Percentiles rank a stretch among this genome's conserved stretches.
These are phyloP conservation scores for Sialis fuliginosa DNA, from an alignment of 2,888 invertebrate species.

Conservation along the genomic window DNA sequence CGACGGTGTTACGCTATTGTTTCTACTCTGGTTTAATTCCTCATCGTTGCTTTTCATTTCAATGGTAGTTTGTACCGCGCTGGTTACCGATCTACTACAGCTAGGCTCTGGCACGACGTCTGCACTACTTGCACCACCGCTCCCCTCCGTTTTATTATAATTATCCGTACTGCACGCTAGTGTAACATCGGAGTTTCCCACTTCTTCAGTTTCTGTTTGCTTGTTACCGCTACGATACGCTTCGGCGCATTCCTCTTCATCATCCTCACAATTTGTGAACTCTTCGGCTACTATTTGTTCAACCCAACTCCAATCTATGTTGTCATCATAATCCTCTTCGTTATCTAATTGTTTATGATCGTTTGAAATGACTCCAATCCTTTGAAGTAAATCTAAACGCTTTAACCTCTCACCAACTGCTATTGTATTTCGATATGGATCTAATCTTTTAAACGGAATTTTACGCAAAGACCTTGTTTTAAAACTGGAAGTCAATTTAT, in stretches of 20 bases:
- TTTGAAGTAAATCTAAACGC: no score
- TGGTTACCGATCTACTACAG: no score
- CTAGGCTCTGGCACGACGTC: no score
- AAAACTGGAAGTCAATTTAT: no score
- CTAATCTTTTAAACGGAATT: neutral
- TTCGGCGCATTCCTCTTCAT: neutral
- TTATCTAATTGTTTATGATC: no score
- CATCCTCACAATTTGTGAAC: conserved; percentile 2
- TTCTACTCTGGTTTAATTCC: no score
- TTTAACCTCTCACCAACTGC: neutral
- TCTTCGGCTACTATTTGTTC: conserved; percentile 14
- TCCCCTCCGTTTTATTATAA: conserved; percentile 7
- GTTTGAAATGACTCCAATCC: neutral
- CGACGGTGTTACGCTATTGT: conserved; percentile 15
- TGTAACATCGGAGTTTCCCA: neutral
- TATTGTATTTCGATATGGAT: neutral
- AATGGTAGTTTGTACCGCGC: no score
- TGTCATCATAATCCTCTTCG: conserved; percentile 15
- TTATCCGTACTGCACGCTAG: neutral
- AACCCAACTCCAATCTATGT: conserved; percentile 22
- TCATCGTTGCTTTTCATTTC: no score
- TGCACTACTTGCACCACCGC: conserved; percentile 8
- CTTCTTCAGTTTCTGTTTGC: conserved; percentile 3
- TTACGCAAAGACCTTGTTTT: no score
- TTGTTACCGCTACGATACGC: neutral